Conservation (phyloP, 2,797 vertebrate genomes). For the Decapterus maruadsi region DNA sequence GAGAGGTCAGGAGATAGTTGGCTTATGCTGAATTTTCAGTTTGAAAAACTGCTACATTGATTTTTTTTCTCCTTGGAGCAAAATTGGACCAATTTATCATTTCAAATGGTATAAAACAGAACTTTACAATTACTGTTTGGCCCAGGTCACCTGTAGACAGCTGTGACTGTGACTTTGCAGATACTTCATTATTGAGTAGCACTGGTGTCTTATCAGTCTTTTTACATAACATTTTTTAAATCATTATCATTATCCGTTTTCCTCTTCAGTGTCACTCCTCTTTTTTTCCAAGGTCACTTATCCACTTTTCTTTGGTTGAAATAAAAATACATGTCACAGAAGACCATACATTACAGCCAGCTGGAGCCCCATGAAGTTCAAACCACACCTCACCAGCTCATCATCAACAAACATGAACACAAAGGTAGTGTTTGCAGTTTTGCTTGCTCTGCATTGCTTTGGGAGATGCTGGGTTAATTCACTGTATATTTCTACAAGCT, state of each 20-base stretch:
- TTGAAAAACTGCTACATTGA: background rate
- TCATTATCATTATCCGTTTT: background rate
- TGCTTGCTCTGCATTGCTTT: constrained; percentile 16
- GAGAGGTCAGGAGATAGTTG: background rate
- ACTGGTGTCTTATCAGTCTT: background rate
- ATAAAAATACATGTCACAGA: constrained; percentile 11
- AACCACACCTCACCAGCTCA: background rate
- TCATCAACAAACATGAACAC: constrained; percentile 2
- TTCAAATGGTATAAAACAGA: background rate
- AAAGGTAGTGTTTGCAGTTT: background rate
- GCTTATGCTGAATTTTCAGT: constrained; percentile 22
- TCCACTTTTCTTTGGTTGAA: constrained; percentile 5
- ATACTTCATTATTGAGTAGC: constrained; percentile 24
- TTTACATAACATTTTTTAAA: constrained; percentile 17
- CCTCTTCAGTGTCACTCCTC: constrained; percentile 1
- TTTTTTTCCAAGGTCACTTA: background rate
- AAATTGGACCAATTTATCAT: background rate
- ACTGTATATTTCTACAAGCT: constrained; percentile 27
- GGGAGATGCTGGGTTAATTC: background rate
- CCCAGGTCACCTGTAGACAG: background rate
- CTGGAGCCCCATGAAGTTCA: background rate
- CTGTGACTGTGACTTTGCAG: constrained; percentile 36
- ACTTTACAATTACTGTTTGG: background rate
- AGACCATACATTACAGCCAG: background rate
- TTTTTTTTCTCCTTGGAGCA: background rate